Evolutionary conservation across 2,797 vertebrate genomes (phyloP), one percentile per base, ranked within the genome.

Genomic region (Argentina silus): DNA sequence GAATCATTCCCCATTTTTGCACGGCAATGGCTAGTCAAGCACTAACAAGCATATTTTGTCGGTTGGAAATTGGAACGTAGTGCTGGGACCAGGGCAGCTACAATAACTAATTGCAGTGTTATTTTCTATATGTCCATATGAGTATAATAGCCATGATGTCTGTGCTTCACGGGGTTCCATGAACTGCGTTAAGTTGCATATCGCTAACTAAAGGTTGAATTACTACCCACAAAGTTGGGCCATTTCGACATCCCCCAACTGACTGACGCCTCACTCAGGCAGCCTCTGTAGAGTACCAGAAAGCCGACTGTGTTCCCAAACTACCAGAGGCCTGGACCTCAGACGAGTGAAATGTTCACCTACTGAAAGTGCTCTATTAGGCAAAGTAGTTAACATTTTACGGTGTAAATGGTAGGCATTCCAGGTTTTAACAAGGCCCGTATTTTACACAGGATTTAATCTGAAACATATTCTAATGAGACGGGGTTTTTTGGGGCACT

Each of bases 381-480:
- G 75, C 68, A 60, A 65, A 72, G 72, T 51, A 73, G 74, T 80
- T 76, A 74, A 82, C 63, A 80, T 67, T 66, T 73, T 70, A 78
- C 63, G 15, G 55, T 69, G 55, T 75, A 76, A 79, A 80, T 77
- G 63, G 65, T 67, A 67, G n/a, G 56, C 70, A 75, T 72, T 77
- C 67, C 67, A 15, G 27, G 48, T 72, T 69, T 77, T 78, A 73
- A 79, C 75, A 73, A 72, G 63, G 67, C 61, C 50, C 67, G 56
- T 67, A 73, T 72, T 79, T 75, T 55, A 78, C 14, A 65, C 45
- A 50, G 47, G 47, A 36, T 82, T 66, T 82, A 48, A 82, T 75
- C 75, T 36, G n/a, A 78, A 81, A 78, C 68, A 60, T 78, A 50
- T 70, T 63, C 45, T 27, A 45, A 67, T 75, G 42, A 76, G 14